A percentile compares a stretch with the other conserved stretches of the same genome.
Conservation (phyloP, 2,797 vertebrate species). For the Carcharodon carcharias region DNA sequence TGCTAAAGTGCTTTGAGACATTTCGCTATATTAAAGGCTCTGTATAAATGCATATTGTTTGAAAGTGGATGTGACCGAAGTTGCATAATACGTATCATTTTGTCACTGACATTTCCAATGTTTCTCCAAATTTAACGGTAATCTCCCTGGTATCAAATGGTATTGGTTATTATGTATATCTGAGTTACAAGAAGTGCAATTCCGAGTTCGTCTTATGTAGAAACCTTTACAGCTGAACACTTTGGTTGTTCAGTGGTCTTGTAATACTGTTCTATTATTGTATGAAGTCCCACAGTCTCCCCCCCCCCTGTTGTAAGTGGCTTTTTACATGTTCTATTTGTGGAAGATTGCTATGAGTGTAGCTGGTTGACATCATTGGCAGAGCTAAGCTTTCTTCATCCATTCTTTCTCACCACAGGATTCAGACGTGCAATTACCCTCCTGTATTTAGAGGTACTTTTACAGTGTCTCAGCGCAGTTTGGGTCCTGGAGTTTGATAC, state of each 20-base stretch:
- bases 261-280: not conserved
- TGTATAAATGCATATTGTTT: not conserved
- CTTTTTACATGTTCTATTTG: slow-evolving; percentile 8
- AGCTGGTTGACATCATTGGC: not conserved
- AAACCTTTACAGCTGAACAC: not conserved
- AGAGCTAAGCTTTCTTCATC: not conserved
- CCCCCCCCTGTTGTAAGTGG: not conserved
- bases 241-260: not conserved
- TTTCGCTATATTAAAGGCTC: not conserved
- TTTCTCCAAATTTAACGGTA: not conserved
- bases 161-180: not conserved
- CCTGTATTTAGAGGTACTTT: not conserved
- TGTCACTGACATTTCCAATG: not conserved
- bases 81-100: not conserved
- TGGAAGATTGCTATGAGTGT: slow-evolving; percentile 7
- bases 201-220: not conserved
- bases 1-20: not conserved
- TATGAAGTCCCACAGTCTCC: not conserved
- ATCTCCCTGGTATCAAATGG: not conserved
- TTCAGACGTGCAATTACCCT: not conserved
- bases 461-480: not conserved
- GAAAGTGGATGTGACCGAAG: not conserved
- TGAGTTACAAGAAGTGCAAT: not conserved
- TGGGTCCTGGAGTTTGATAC: not conserved
- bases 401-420: slow-evolving; percentile 19